These are phyloP conservation scores for Andrena camellia DNA, from an alignment of 2,888 invertebrate genomes.

Conservation along the genomic window DNA sequence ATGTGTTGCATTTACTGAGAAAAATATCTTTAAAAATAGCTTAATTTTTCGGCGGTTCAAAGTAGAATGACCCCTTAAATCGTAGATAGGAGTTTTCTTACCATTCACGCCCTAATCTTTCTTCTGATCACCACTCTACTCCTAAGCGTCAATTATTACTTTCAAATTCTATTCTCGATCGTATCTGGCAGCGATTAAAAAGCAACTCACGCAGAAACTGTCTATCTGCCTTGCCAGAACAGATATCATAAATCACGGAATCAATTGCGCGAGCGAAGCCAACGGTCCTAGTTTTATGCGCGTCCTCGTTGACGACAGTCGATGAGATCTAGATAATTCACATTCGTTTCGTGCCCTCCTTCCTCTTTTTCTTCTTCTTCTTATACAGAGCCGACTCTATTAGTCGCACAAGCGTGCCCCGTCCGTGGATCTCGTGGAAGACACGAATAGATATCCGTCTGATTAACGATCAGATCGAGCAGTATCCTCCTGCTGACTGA, in stretches of 20 bases:
- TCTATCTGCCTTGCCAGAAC: conserved; percentile 9
- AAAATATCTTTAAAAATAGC: no score
- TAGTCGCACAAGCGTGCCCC: conserved; percentile 57
- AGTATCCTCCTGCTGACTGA: conserved; percentile 51
- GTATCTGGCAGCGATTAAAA: conserved; percentile 22
- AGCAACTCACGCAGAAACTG: conserved; percentile 21
- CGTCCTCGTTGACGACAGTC: conserved; percentile 37
- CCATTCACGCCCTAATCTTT: no score
- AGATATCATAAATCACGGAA: conserved; percentile 55
- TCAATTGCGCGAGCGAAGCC: conserved; percentile 46
- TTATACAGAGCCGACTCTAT: conserved; percentile 45
- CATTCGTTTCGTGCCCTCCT: conserved; percentile 43
- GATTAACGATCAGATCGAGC: conserved; percentile 67
- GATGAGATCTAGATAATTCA: conserved; percentile 62
- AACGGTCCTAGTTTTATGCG: conserved; percentile 29
- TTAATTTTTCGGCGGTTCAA: no score
- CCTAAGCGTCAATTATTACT: background rate
- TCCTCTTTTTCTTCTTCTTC: conserved; percentile 25
- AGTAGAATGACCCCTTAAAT: no score
- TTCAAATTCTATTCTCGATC: background rate
- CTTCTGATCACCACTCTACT: background rate
- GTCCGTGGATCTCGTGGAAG: conserved; percentile 40
- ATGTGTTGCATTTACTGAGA: no score
- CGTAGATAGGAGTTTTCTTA: no score
- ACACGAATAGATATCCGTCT: conserved; percentile 54